Evolutionary conservation across 2,888 invertebrate genomes (phyloP), one percentile per base, ranked within the genome.

Genomic region (Cremastinae sp.): DNA sequence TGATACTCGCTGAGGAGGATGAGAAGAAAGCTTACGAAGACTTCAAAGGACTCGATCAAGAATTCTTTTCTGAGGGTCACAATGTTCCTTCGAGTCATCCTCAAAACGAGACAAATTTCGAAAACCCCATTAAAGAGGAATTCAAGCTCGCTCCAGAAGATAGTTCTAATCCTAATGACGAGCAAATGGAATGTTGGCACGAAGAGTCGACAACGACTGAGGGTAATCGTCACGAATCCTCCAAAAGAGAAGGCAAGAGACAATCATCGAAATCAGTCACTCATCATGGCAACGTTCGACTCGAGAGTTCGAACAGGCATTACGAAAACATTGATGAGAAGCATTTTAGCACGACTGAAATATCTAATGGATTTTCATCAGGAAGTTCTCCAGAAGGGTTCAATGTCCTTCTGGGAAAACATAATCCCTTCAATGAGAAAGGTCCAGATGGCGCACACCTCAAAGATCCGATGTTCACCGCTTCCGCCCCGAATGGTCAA

Each of bases 401-500:
- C n/a, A n/a, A n/a, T n/a, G n/a, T n/a, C n/a, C n/a, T n/a, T n/a
- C n/a, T n/a, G n/a, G n/a, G n/a, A n/a, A n/a, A n/a, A n/a, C n/a
- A n/a, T n/a, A n/a, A n/a, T n/a, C n/a, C n/a, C n/a, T n/a, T n/a
- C n/a, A n/a, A 28, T 28, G 28, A 28, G 2, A 28, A 28, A 28
- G 51, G 10, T 12, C 51, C 68, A 10, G 37, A 14, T 16, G 35
- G 53, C 64, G n/a, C n/a, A n/a, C 45, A 69, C n/a, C 18, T 18
- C 7, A 69, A 68, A 53, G 28, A 41, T 49, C 74, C 59, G 73
- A 86, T 62, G 83, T 53, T 69, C 12, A 73, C 69, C 53, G 41
- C 69, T 9, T 62, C 86, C 0, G 85, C 93, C 45, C 92, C 91
- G 8, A 92, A 93, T 7, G 94, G 94, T 56, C 94, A 96, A 88